Base-by-base conservation (phyloP, 1,140 invertebrate species). In the Helicoverpa zea region DNA sequence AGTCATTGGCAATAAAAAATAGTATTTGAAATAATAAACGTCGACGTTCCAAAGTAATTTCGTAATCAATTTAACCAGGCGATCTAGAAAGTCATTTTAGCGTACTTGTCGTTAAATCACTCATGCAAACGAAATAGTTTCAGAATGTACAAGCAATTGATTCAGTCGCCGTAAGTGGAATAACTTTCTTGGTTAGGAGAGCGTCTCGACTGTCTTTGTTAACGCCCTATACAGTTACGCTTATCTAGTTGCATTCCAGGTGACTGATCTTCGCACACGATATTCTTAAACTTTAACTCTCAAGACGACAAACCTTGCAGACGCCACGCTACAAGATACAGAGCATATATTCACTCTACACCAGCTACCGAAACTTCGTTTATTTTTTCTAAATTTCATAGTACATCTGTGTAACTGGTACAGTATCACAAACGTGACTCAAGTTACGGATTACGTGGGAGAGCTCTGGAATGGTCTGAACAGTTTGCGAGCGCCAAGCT, bases 361-460 rank as follows among this genome's bases (percentile, higher is more conserved):
- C 43, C 64, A 49, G 64, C 64, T 49, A n/a, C 61, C 30, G 30
- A 63, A 63, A n/a, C 43, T 18, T n/a, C 16, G 30, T 78, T 54
- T 66, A 78, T 75, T 76, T 68, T 63, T 76, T 82, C 18, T 72
- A 76, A 74, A 77, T 74, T 74, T 30, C 14, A 80, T 30, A 49
- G 23, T 13, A 14, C 61, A 59, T 80, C 54, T 54, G 49, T 81
- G 75, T 63, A 82, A 43, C 66, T 83, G 43, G 63, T 59, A 81
- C 78, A 47, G 63, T 68, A 83, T 75, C 49, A 59, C 29, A 58
- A 73, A 61, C 80, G 49, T 75, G 70, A 84, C 79, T 88, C 86
- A 87, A 90, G 87, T 90, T 86, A 89, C 87, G 88, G 88, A 92
- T 94, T 89, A 91, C 86, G 86, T 87, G 87, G 81, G 83, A 88